Evolutionary conservation across 2,797 vertebrate genomes (phyloP), one percentile per base, ranked within the genome.

Genomic region (Zalophus californianus): DNA sequence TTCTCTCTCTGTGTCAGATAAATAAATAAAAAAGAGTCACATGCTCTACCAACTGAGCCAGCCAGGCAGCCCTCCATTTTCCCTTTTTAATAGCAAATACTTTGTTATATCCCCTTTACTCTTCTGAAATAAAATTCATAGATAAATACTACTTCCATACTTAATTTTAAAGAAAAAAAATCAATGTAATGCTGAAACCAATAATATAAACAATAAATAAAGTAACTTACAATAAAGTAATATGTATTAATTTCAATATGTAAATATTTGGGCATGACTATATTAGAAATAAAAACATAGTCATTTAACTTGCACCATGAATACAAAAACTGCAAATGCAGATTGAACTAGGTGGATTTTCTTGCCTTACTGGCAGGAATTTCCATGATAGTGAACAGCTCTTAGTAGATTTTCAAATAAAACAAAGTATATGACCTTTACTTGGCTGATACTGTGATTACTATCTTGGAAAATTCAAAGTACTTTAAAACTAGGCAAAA

Each of bases 91-190:
- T 80, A 79, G 38, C 60, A 91, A 41, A 50, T 90, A 27, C 13
- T 94, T 88, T 73, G 44, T 79, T 54, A 35, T 38, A 50, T 2
- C 12, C 21, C 3, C 13, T 73, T 41, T 79, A 44, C 4, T 83
- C 2, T 75, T 56, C 62, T 38, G 21, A 86, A 91, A n/a, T 94
- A 41, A 75, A 89, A 73, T 86, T 94, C 25, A 38, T 41, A 89
- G 54, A 20, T 64, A 35, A 87, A 21, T 92, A 32, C 20, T 56
- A 62, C 23, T 87, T 92, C 54, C 16, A 20, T 70, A 41, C 62
- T 54, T 90, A 94, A 50, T 86, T 83, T 86, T 93, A 80, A 92
- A 80, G n/a, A 72, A 90, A 84, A 25, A 27, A 85, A 73, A n/a
- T 44, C 8, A 79, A 5, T 29, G 15, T 77, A 92, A 60, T 60